phyloP scores from a whole-genome alignment of 2,797 vertebrate species.

The Onychomys leucogaster region DNA sequence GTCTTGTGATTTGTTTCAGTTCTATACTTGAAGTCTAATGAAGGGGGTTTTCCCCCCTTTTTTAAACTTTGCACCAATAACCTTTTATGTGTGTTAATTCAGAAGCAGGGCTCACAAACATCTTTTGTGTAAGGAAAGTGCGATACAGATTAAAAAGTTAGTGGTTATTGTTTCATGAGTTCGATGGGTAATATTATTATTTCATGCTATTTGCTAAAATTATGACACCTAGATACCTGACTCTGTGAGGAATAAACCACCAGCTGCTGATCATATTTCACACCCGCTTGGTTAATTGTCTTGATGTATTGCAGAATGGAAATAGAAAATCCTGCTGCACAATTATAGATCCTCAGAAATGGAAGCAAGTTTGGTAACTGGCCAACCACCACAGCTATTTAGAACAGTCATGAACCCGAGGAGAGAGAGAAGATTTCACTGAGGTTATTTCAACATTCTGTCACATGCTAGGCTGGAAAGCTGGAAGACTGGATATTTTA shows the following conservation, averaged over 20 bases:
- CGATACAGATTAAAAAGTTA: neutral
- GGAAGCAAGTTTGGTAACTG: neutral
- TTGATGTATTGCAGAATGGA: slow-evolving; percentile 19
- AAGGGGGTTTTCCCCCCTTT: neutral
- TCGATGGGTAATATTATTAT: neutral
- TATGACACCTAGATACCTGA: neutral
- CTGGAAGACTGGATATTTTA: slow-evolving; percentile 21
- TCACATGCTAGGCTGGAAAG: neutral
- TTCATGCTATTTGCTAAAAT: neutral
- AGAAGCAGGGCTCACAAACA: neutral
- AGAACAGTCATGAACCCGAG: neutral
- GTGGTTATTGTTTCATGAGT: neutral
- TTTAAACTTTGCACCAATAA: neutral
- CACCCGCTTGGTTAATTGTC: neutral
- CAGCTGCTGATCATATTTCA: neutral
- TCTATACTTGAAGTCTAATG: slow-evolving; percentile 8
- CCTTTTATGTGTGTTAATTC: neutral
- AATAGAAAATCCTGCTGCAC: neutral
- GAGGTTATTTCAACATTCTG: neutral
- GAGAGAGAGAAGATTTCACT: neutral
- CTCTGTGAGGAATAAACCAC: neutral
- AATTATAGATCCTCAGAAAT: slow-evolving; percentile 8
- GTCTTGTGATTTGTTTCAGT: slow-evolving; percentile 10
- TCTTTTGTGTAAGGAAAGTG: neutral
- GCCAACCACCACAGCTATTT: neutral